Base-by-base conservation (phyloP, 2,888 invertebrate genomes). In the Diplolepis rosae region DNA sequence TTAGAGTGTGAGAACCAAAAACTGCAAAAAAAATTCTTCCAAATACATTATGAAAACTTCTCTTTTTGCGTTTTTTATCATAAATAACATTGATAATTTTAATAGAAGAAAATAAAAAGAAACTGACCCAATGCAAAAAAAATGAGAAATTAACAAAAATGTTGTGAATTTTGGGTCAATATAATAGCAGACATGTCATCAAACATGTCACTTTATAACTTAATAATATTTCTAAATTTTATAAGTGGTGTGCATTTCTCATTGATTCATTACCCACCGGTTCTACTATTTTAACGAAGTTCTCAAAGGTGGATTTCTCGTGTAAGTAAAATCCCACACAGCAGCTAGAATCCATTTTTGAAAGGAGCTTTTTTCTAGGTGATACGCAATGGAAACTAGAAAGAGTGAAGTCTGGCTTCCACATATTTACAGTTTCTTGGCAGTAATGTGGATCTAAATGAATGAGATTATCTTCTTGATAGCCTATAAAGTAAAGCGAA, bases 391-490 rank as follows among this genome's bases (percentile, higher is more conserved):
- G 97, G 90, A 95, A 97, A 69, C 94, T 93, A 82, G 93, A 91
- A 69, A 95, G 89, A 22, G 94, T 92, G 87, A 96, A 97, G 84
- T 94, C 93, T 67, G 93, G 92, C 83, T 94, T 93, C 90, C 93
- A 93, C 0, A 95, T 95, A 89, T 96, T 95, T 35, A 97, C 95
- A 90, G 94, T 94, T 89, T 97, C 96, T 89, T 98, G 98, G 85
- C 96, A 96, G 83, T 96, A 96, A 89, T 98, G 98, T 18, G 98
- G 98, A 90, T 98, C 98, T 80, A 98, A 90, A 85, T 97, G 96
- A 82, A 98, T 96, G 72, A 98, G 90, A 89, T 95, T 95, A 86
- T 97, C 96, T 87, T 96, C 97, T 91, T 97, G 97, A 88, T 94
- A 97, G 61, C 98, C 98, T 75, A 98, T 92, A 90, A 98, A 97